Conservation (phyloP, 2,888 invertebrate genomes). For the Pachymerium ferrugineum region DNA sequence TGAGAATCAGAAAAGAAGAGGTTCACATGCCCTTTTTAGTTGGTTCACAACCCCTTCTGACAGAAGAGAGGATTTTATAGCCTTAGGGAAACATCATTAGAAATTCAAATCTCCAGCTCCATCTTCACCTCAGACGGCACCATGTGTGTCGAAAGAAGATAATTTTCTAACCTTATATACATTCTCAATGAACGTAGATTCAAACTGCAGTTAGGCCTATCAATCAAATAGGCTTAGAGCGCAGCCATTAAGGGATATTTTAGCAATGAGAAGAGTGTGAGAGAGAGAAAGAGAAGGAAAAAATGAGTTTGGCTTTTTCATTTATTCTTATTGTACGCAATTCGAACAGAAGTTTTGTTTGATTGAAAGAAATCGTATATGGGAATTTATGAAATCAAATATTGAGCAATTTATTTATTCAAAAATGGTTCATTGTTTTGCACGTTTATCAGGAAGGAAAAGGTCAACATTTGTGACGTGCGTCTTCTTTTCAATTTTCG, state of each 20-base stretch:
- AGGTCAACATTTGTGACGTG: constrained; percentile 12
- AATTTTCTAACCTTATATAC: constrained; percentile 20
- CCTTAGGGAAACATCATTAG: constrained; percentile 18
- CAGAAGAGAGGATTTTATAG: constrained; percentile 10
- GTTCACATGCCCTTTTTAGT: constrained; percentile 4
- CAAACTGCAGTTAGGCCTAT: constrained; percentile 17
- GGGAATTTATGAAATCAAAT: background rate
- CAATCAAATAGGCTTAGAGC: constrained; percentile 5
- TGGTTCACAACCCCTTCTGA: constrained; percentile 7
- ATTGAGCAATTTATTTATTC: constrained; percentile 20
- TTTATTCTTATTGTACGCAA: background rate
- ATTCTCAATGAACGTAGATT: constrained; percentile 19
- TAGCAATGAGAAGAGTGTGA: background rate
- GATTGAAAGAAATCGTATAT: background rate
- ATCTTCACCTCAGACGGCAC: constrained; percentile 8
- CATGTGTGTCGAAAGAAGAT: constrained; percentile 18
- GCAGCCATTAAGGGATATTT: constrained; percentile 18
- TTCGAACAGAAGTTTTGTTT: background rate
- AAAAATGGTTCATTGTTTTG: constrained; percentile 5
- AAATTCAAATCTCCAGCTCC: constrained; percentile 18
- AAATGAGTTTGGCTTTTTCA: background rate
- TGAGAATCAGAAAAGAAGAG: background rate
- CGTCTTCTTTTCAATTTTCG: constrained; percentile 11
- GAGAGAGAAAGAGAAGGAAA: too few relatives aligned
- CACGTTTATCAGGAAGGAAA: background rate